phyloP scores from a whole-genome alignment of 2,888 invertebrate species.

The Galerucella calmariensis region DNA sequence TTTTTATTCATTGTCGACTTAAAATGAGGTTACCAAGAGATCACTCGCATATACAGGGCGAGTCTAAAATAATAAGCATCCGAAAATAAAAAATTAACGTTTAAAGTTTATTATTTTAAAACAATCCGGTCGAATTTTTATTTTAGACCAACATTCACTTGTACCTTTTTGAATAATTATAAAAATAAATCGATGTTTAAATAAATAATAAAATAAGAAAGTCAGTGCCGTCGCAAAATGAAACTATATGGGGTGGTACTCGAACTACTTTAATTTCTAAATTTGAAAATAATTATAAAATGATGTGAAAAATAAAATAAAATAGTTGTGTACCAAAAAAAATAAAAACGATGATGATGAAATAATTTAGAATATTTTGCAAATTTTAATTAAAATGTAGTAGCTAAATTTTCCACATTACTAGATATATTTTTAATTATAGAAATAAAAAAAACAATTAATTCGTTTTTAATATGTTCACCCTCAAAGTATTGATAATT shows the following conservation, averaged over 20 bases:
- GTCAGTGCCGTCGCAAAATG: slow-evolving; percentile 61
- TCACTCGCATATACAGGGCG: neutral
- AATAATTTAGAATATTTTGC: neutral
- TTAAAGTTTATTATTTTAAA: neutral
- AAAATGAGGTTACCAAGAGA: neutral
- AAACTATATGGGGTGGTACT: slow-evolving; percentile 27
- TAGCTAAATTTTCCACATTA: no score
- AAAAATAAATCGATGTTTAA: slow-evolving; percentile 18
- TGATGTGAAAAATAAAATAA: slow-evolving; percentile 23
- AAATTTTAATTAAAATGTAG: neutral
- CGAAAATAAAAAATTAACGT: neutral
- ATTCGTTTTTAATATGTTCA: neutral
- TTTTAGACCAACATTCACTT: slow-evolving; percentile 2
- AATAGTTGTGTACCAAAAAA: slow-evolving; percentile 21
- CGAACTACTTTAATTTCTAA: slow-evolving; percentile 20
- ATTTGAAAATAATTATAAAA: slow-evolving; percentile 33
- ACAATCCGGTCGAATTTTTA: neutral
- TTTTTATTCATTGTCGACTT: neutral
- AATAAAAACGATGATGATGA: slow-evolving; percentile 8
- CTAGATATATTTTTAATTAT: no score
- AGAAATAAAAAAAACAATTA: neutral
- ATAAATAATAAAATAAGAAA: slow-evolving; percentile 48
- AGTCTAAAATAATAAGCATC: neutral
- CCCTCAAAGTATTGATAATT: neutral
- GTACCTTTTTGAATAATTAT: neutral